A percentile compares a stretch with the other conserved stretches of the same genome.
These are phyloP conservation scores for Mechanitis messenoides DNA, from an alignment of 2,888 invertebrate genomes.

Conservation along the genomic window DNA sequence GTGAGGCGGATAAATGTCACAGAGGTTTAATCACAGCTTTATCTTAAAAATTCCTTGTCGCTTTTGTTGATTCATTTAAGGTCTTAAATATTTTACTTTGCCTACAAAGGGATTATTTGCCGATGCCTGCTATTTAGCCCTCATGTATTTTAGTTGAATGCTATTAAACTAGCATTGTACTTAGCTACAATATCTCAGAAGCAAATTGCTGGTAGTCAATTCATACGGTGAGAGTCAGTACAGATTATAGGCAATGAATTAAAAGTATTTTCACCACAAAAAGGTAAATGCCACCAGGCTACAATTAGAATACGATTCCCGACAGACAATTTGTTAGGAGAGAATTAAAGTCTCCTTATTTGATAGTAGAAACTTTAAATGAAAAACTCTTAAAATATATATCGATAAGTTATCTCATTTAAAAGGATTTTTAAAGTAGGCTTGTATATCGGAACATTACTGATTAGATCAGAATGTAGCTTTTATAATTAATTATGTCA, in stretches of 20 bases:
- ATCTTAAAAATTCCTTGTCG: conserved; percentile 33
- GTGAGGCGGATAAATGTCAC: conserved; percentile 41
- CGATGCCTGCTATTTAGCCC: conserved; percentile 18
- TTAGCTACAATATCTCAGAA: conserved; percentile 21
- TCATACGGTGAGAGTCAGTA: conserved; percentile 26
- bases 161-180: conserved; percentile 24
- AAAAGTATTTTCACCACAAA: conserved; percentile 29
- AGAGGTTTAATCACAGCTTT: conserved; percentile 43
- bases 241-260: conserved; percentile 29
- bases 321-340: conserved; percentile 7
- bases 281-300: conserved; percentile 12
- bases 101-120: conserved; percentile 16
- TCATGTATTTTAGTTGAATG: conserved; percentile 19
- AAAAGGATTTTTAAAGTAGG: no score
- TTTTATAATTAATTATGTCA: no score
- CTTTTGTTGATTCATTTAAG: conserved; percentile 15
- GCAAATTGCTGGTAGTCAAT: conserved; percentile 27
- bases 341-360: no score
- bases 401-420: no score
- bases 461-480: no score
- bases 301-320: conserved; percentile 14
- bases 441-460: no score
- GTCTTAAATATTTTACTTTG: conserved; percentile 12
- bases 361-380: no score
- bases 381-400: no score